phyloP scores from a whole-genome alignment of 2,113 vertebrate species.

The Empidonax alnorum region DNA sequence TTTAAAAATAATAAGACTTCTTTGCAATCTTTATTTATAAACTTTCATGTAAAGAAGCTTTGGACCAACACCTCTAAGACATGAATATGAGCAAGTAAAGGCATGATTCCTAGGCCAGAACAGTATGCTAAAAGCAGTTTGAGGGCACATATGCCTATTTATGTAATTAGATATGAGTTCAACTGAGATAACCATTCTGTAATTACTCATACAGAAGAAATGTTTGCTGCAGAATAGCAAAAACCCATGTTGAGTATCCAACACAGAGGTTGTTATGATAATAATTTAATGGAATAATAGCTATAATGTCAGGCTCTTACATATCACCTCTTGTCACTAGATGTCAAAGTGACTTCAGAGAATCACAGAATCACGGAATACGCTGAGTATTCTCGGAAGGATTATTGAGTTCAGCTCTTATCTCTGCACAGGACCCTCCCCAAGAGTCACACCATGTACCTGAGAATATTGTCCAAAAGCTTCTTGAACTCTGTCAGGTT shows the following conservation, averaged over 20 bases:
- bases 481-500: not conserved
- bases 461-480: not conserved
- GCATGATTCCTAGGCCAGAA: slow-evolving; percentile 2
- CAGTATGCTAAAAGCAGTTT: not conserved
- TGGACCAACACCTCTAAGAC: not conserved
- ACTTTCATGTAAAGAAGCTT: not conserved
- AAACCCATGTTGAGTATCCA: not conserved
- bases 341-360: not conserved
- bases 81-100: slow-evolving; percentile 16
- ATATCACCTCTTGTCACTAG: not conserved
- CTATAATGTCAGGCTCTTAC: not conserved
- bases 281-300: not conserved
- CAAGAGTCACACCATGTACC: not conserved
- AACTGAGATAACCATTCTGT: slow-evolving; percentile 24
- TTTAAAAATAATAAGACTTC: not conserved
- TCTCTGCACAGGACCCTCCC: not conserved
- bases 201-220: slow-evolving; percentile 23
- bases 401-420: not conserved
- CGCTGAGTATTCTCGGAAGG: not conserved
- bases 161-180: slow-evolving; percentile 43
- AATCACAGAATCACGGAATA: not conserved
- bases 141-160: slow-evolving; percentile 28
- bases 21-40: not conserved
- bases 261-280: not conserved
- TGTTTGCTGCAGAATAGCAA: not conserved